Conservation (phyloP, 2,888 invertebrate genomes). For the Tetragnatha montana region DNA sequence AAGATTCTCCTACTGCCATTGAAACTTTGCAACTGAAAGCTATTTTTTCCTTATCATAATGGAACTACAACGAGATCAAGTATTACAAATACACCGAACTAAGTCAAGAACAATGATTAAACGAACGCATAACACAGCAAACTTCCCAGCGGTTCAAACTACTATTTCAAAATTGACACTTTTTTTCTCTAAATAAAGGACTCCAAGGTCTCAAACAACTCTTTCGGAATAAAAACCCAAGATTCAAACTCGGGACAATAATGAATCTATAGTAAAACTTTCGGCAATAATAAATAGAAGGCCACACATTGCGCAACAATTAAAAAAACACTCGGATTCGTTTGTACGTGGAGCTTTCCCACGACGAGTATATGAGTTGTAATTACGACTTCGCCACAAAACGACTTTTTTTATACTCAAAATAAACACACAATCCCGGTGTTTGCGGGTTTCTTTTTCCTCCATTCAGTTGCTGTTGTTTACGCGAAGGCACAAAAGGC, state of each 20-base stretch:
- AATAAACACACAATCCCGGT: slow-evolving; percentile 3
- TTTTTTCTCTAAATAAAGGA: neutral
- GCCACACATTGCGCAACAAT: neutral
- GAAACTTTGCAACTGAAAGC: too few species aligned
- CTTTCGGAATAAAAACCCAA: neutral
- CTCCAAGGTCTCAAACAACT: neutral
- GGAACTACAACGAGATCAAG: too few species aligned
- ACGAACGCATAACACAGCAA: neutral
- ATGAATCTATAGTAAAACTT: neutral
- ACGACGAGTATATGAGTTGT: slow-evolving; percentile 9
- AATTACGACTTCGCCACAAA: slow-evolving; percentile 39
- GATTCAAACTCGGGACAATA: neutral
- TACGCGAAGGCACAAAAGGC: slow-evolving; percentile 34
- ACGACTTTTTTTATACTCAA: slow-evolving; percentile 20
- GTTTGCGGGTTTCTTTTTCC: slow-evolving; percentile 3
- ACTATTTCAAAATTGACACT: neutral
- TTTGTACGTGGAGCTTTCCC: slow-evolving; percentile 2
- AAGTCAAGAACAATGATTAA: too few species aligned
- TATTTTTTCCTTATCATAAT: too few species aligned
- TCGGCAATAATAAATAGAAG: neutral
- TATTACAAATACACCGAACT: too few species aligned
- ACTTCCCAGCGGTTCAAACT: neutral
- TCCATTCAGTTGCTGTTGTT: neutral
- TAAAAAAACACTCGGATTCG: neutral
- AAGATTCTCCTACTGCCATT: too few species aligned